Evolutionary conservation across 2,113 vertebrate genomes (phyloP).

Genomic region (Cyanoderma ruficeps): DNA sequence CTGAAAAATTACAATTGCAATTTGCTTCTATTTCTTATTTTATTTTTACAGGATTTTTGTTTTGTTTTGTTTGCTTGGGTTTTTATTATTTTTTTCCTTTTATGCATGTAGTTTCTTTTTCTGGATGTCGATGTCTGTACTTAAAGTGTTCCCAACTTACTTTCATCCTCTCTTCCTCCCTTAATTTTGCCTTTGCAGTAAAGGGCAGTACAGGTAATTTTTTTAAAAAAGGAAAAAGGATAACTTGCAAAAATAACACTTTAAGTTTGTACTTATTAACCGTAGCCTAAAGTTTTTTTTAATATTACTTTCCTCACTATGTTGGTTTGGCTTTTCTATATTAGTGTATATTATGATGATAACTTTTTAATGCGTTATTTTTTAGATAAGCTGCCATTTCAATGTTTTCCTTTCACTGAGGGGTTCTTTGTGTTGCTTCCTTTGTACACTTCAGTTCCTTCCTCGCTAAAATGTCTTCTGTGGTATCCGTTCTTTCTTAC

Average conservation of each 20-base stretch:
- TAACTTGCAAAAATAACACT: background rate
- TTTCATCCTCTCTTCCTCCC: background rate
- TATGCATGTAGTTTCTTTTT: background rate
- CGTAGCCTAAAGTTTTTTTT: accelerated
- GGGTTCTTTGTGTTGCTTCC: background rate
- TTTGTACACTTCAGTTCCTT: background rate
- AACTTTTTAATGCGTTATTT: background rate
- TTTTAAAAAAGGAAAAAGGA: background rate
- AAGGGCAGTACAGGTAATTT: background rate
- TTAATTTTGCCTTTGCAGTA: background rate
- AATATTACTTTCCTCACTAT: background rate
- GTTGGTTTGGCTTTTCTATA: background rate
- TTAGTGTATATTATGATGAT: background rate
- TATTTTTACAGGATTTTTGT: background rate
- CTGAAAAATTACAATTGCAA: background rate
- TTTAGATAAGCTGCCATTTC: background rate
- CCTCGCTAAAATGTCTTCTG: background rate
- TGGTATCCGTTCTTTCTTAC: background rate
- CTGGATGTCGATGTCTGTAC: background rate
- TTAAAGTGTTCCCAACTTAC: background rate
- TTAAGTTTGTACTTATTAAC: background rate
- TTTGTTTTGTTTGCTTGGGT: background rate
- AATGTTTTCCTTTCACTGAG: background rate
- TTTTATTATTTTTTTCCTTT: background rate
- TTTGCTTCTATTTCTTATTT: background rate